Conservation (phyloP, 2,888 invertebrate species). For the Oxyteleia sp. region DNA sequence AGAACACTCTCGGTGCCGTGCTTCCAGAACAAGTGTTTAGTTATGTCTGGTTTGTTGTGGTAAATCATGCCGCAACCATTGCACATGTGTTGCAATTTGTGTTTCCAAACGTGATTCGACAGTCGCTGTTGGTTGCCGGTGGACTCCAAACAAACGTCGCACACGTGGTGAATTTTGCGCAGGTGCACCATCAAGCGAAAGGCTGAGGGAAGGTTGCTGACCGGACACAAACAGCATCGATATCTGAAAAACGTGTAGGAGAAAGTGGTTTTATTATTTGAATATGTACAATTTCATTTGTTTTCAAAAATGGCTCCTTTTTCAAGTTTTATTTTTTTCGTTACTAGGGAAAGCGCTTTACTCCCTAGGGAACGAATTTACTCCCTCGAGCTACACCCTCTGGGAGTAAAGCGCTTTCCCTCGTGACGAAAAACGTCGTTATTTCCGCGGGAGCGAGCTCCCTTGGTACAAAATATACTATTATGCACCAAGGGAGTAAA, state of each 20-base stretch:
- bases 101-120: conserved; percentile 96
- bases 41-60: conserved; percentile 95
- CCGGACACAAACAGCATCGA: conserved; percentile 94
- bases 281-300: too few species aligned
- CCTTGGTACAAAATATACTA: too few species aligned
- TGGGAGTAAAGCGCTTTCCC: too few species aligned
- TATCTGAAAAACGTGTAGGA: conserved; percentile 88
- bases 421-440: too few species aligned
- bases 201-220: conserved; percentile 93
- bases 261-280: too few species aligned
- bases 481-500: too few species aligned
- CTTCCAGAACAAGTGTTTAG: conserved; percentile 97
- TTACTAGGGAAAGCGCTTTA: too few species aligned
- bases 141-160: conserved; percentile 95
- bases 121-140: conserved; percentile 93
- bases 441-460: too few species aligned
- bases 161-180: conserved; percentile 94
- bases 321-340: too few species aligned
- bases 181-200: conserved; percentile 96
- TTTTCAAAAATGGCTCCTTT: too few species aligned
- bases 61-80: conserved; percentile 96
- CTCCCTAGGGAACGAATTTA: too few species aligned
- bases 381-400: too few species aligned
- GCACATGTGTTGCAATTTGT: conserved; percentile 95
- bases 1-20: conserved; percentile 96